Conservation (phyloP, 1,140 invertebrate genomes). For the Drosophila neocordata region DNA sequence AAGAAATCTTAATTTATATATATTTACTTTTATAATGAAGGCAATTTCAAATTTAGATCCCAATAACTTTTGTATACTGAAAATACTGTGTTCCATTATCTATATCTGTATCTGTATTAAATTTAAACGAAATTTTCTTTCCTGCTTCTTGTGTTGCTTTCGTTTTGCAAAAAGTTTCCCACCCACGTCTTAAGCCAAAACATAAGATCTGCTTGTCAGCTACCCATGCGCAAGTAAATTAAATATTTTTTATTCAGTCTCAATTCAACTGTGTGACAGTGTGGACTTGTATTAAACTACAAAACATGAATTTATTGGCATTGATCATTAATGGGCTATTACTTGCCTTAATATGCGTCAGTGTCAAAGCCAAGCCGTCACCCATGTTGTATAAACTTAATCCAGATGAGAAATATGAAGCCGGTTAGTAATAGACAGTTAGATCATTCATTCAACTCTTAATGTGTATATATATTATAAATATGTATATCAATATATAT, state of each 20-base stretch:
- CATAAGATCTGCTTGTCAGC: not conserved
- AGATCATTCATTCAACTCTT: not conserved
- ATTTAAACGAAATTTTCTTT: no score
- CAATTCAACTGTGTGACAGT: slow-evolving; percentile 6
- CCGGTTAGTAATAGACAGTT: slow-evolving; percentile 43
- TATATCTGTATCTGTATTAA: no score
- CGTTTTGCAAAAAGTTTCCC: not conserved
- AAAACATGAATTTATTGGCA: not conserved
- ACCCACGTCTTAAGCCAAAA: not conserved
- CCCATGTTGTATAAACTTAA: slow-evolving; percentile 81
- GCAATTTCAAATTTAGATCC: no score
- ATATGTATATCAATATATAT: not conserved
- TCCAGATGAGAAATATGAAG: slow-evolving; percentile 77
- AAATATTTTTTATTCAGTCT: not conserved
- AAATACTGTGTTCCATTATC: no score
- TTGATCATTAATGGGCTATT: slow-evolving; percentile 1
- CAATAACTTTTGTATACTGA: no score
- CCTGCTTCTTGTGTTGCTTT: no score
- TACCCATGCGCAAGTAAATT: not conserved
- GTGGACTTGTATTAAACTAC: not conserved
- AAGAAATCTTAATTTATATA: no score
- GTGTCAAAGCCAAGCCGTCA: not conserved
- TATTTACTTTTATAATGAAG: no score
- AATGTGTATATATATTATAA: not conserved
- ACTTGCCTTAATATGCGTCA: slow-evolving; percentile 13